Evolutionary conservation across 2,113 vertebrate genomes (phyloP), one percentile per base, ranked within the genome.

Genomic region (Osmerus mordax): DNA sequence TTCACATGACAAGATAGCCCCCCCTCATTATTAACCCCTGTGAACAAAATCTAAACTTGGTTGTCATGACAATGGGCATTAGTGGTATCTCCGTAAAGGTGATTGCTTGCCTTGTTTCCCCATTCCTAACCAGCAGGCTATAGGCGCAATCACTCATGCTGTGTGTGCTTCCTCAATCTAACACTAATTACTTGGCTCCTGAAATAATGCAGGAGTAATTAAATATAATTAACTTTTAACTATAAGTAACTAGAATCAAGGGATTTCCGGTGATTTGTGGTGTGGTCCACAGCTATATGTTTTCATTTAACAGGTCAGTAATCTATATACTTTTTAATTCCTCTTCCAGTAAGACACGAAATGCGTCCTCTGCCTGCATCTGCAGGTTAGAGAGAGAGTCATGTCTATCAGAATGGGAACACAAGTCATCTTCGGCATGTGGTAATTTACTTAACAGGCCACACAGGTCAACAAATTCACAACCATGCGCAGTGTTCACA

Each of bases 81-180:
- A 51, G 73, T 8, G 61, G 29, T 59, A 19, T 63, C 32, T 51
- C 19, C 25, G 19, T 69, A 41, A 65, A 61, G 64, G 54, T 70
- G 76, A 23, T 70, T 65, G 19, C 19, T 59, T 60, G 60, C 9
- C 25, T 19, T 70, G 18, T 62, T 47, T 58, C 66, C 67, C 65
- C 70, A 77, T 71, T 16, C 61, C 73, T 36, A 68, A 78, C 65
- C 74, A 82, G 73, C 77, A 81, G 67, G n/a, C 4, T 21, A 13
- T 59, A 47, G 41, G 41, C 41, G 1, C 78, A 81, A 83, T 81
- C 78, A 64, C 29, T 63, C 19, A 73, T 41, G 29, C 29, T 19
- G 3, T 13, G 28, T 12, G 3, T 63, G 23, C 3, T 13, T 12
- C 13, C 23, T 28, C 4, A 28, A 12, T n/a, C 15, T 5, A 21